Percentiles rank a stretch among this genome's conserved stretches.
These are phyloP conservation scores for Neogobius melanostomus DNA, from an alignment of 2,113 vertebrate species.

Conservation along the genomic window DNA sequence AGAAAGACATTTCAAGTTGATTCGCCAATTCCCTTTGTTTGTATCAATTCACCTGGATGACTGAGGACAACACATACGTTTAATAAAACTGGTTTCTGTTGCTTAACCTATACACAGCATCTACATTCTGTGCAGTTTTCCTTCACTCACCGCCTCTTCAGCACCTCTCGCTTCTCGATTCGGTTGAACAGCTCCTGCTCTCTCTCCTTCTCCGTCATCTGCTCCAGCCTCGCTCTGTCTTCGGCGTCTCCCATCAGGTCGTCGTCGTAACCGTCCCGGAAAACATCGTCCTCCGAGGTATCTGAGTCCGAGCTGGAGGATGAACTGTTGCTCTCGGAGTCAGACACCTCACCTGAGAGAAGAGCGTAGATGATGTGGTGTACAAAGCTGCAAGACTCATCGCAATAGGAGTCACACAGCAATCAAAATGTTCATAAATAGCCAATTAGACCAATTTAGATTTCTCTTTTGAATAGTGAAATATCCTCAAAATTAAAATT, in stretches of 20 bases:
- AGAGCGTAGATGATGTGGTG: not conserved
- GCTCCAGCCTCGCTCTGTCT: constrained; percentile 92
- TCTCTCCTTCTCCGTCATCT: constrained; percentile 98
- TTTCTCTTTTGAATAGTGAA: too few relatives aligned
- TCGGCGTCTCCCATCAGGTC: constrained; percentile 98
- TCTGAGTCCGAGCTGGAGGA: constrained; percentile 96
- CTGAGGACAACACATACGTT: not conserved
- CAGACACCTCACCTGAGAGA: constrained; percentile 91
- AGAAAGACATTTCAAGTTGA: too few relatives aligned
- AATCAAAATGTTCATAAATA: too few relatives aligned
- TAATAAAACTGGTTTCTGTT: not conserved
- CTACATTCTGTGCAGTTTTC: not conserved
- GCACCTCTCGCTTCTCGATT: constrained; percentile 97
- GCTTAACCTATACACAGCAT: not conserved
- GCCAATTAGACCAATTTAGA: too few relatives aligned
- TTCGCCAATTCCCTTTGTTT: too few relatives aligned
- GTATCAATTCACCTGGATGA: too few relatives aligned
- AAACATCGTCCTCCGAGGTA: constrained; percentile 96
- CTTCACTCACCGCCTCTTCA: constrained; percentile 89
- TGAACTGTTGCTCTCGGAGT: constrained; percentile 96
- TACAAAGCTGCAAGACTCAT: not conserved
- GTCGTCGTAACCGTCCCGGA: constrained; percentile 95
- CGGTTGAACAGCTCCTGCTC: constrained; percentile 98
- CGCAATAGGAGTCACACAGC: too few relatives aligned
- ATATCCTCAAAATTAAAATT: too few relatives aligned